Evolutionary conservation across 2,888 invertebrate genomes (phyloP), one percentile per base, ranked within the genome.

Genomic region (Synanthedon tipuliformis): DNA sequence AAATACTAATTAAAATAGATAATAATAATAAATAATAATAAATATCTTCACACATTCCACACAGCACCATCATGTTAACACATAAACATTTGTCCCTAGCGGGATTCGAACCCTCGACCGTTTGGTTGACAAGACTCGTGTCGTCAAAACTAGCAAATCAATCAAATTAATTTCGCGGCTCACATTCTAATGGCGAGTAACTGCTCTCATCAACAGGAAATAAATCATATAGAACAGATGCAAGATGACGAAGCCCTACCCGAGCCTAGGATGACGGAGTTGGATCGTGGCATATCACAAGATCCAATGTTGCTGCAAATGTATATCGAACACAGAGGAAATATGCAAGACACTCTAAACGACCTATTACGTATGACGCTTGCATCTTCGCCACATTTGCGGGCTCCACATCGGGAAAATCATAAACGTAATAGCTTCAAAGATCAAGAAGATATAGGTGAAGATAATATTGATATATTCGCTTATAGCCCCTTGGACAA

Each of bases 401-500:
- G 3, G 1, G 34, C 34, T 34, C 10, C 34, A 10, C 34, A 34
- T 10, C 2, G 34, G 10, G 34, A 10, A 8, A 34, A 34, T 34
- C 3, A 34, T 34, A 45, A 45, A 15, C n/a, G 45, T 8, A 15
- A 45, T 7, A 11, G 3, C 7, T 45, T 15, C 11, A 4, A 45
- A 7, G 11, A 0, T 16, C 16, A 23, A 16, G 15, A 12, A 13
- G 11, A 50, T 13, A 34, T 50, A 0, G 34, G 27, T 10, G 52
- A 53, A 5, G 48, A 53, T 18, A 61, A 62, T 15, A 67, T 62
- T 7, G 50, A 54, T 18, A 16, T 16, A 3, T 78, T 79, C 53
- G 79, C 79, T 0, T 59, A 75, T 4, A 76, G 78, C 10, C 79
- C 79, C 8, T 57, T 63, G 4, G 77, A 79, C 41, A 64, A 66